Evolutionary conservation across 2,888 invertebrate species (phyloP), one percentile per base, ranked within the genome.

Genomic region (Napeogenes sylphis): DNA sequence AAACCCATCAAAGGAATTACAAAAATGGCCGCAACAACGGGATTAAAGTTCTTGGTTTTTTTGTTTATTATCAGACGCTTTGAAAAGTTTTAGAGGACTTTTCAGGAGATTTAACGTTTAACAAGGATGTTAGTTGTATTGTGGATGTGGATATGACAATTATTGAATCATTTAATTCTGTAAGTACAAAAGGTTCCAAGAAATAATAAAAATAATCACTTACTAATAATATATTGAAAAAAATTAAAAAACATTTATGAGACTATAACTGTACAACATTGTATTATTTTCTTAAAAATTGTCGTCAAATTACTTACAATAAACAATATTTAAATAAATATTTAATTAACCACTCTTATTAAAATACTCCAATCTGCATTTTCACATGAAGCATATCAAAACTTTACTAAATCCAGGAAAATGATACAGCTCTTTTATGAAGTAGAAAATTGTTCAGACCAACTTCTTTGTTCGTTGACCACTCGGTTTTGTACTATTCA

Each of bases 391-490:
- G 69, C 70, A 21, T 67, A 72, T 73, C 71, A 67, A 70, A 57
- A 55, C 3, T 14, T 61, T 63, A 55, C 59, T 38, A 64, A 58
- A 61, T 65, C 67, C 59, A 13, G 54, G 61, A 55, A 13, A 14
- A 69, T 78, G 80, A 83, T 82, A 79, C 78, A 65, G 74, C 75
- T 79, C 82, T 85, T 79, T 77, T 78, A 80, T 73, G 77, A 84
- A 89, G 88, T 86, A 82, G 78, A 85, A 87, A 88, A 87, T 87
- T 87, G 85, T 81, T 80, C 85, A 78, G 75, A 77, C 78, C 78
- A 82, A 84, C 81, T 84, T 84, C 87, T 87, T 87, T 86, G 87
- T 87, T 75, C 79, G 77, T 74, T 87, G 87, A 86, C 87, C 87
- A 81, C 77, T 84, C 73, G 66, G 80, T 83, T 85, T 85, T 85